phyloP scores from a whole-genome alignment of 2,113 vertebrate genomes.

The Tachysurus vachellii region DNA sequence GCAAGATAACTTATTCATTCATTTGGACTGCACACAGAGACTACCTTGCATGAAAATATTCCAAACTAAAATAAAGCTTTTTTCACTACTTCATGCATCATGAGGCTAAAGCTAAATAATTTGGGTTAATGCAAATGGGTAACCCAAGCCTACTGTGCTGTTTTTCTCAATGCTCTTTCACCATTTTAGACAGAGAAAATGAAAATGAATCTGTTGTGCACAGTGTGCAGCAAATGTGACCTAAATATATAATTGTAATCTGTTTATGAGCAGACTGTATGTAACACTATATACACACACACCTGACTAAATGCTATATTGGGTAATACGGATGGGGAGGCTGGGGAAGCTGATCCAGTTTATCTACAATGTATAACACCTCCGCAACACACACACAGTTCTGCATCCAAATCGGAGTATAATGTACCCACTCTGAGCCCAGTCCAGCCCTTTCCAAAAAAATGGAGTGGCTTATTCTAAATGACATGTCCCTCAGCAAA shows the following conservation, averaged over 20 bases:
- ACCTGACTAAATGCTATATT: slow-evolving; percentile 8
- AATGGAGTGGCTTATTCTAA: slow-evolving; percentile 68
- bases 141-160: not conserved
- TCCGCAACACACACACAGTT: slow-evolving; percentile 8
- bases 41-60: slow-evolving; percentile 26
- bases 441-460: slow-evolving; percentile 67
- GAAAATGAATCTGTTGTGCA: slow-evolving; percentile 20
- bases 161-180: slow-evolving; percentile 17
- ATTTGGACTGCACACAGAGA: slow-evolving; percentile 40
- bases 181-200: slow-evolving; percentile 3
- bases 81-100: slow-evolving; percentile 9
- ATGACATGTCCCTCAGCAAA: slow-evolving; percentile 77
- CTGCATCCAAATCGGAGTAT: slow-evolving; percentile 60
- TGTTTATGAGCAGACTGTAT: slow-evolving; percentile 19
- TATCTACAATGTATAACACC: slow-evolving; percentile 14
- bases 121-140: slow-evolving; percentile 33
- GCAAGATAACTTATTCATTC: slow-evolving; percentile 51
- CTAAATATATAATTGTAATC: slow-evolving; percentile 25
- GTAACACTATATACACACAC: slow-evolving; percentile 19
- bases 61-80: not conserved
- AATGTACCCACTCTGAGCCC: slow-evolving; percentile 36
- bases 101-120: slow-evolving; percentile 24
- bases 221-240: slow-evolving; percentile 28
- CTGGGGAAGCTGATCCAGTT: slow-evolving; percentile 25
- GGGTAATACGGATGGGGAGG: slow-evolving; percentile 1